Conservation (phyloP, 2,113 vertebrate genomes). For the Salvelinus namaycush region DNA sequence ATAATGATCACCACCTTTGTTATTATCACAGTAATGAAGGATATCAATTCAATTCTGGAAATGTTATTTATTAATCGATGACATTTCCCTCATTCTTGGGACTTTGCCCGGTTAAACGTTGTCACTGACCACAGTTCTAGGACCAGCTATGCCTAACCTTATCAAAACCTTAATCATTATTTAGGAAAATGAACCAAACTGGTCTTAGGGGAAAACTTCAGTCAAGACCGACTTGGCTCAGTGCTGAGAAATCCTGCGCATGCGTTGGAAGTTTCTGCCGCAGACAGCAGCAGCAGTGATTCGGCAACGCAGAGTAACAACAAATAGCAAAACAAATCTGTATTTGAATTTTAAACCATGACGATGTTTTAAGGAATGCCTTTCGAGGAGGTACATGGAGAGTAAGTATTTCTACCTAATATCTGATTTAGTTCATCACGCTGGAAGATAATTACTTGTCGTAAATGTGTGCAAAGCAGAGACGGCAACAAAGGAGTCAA, state of each 20-base stretch:
- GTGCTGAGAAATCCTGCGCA: slow-evolving; percentile 55
- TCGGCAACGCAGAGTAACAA: slow-evolving; percentile 25
- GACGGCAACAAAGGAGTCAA: slow-evolving; percentile 77
- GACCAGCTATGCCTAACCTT: background rate
- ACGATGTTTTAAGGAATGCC: slow-evolving; percentile 71
- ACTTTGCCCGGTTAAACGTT: background rate
- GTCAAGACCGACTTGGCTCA: background rate
- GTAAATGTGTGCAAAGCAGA: slow-evolving; percentile 43
- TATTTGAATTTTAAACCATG: slow-evolving; percentile 65
- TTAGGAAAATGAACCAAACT: background rate
- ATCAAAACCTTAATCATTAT: background rate
- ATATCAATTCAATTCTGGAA: no score
- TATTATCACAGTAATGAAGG: no score
- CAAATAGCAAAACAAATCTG: slow-evolving; percentile 59
- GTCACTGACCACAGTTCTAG: background rate
- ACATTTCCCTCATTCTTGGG: background rate
- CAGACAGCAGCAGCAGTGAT: slow-evolving; percentile 77
- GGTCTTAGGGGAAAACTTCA: background rate
- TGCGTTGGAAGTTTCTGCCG: slow-evolving; percentile 80
- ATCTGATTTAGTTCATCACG: slow-evolving; percentile 28
- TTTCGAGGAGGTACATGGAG: slow-evolving; percentile 68
- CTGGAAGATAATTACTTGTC: background rate
- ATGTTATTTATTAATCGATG: no score
- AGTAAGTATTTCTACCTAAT: slow-evolving; percentile 68
- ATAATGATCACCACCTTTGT: no score